Percentiles rank a stretch among this genome's conserved stretches.
Evolutionary conservation across 2,113 vertebrate genomes (phyloP).

Genomic region (Syrrhaptes paradoxus): DNA sequence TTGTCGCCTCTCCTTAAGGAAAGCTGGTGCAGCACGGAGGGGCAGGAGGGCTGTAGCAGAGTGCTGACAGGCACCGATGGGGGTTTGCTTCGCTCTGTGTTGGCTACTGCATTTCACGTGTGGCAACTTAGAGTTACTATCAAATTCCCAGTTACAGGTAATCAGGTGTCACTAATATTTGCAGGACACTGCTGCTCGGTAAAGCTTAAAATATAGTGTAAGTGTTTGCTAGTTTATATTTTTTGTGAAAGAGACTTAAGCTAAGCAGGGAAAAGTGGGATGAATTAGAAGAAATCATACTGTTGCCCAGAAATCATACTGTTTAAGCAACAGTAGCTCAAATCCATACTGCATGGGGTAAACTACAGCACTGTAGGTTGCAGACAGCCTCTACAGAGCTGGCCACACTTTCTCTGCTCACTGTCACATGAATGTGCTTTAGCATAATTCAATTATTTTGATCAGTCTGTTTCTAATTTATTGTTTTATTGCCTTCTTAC

Average conservation of each 20-base stretch:
- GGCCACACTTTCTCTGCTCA: background rate
- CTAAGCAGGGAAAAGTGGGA: too few relatives aligned
- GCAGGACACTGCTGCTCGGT: background rate
- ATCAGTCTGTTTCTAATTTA: constrained; percentile 29
- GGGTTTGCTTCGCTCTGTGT: background rate
- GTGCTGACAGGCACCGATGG: background rate
- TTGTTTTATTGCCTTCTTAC: constrained; percentile 55
- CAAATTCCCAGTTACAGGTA: background rate
- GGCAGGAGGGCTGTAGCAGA: background rate
- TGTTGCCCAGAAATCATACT: background rate
- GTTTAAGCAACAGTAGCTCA: background rate
- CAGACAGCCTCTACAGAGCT: background rate
- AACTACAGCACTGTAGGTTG: background rate
- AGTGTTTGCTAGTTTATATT: background rate
- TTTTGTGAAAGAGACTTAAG: background rate
- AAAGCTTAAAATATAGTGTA: background rate
- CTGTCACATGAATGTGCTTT: background rate
- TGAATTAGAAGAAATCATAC: background rate
- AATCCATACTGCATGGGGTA: background rate
- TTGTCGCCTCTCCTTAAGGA: background rate
- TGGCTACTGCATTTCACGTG: background rate
- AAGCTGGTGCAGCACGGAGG: background rate
- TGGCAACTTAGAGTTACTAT: background rate
- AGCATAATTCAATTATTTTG: background rate
- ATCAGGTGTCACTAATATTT: background rate